Percentiles rank a stretch among this genome's conserved stretches.
These are phyloP conservation scores for Anableps anableps DNA, from an alignment of 2,797 vertebrate genomes.

Conservation along the genomic window DNA sequence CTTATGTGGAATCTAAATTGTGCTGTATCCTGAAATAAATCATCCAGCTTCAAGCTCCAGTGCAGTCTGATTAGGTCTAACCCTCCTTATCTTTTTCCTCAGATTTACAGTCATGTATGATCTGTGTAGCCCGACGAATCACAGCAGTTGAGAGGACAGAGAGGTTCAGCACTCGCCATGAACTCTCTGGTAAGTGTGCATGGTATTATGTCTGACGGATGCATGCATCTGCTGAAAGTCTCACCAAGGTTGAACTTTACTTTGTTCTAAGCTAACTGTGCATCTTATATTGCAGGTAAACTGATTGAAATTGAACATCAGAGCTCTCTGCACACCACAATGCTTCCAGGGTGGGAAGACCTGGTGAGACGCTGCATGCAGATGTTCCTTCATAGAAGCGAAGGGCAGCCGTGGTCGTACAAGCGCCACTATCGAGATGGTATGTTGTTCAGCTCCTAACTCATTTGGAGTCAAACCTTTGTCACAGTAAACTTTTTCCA, in stretches of 20 bases:
- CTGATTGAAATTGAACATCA: conserved; percentile 95
- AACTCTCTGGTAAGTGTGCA: conserved; percentile 89
- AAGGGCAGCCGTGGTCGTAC: conserved; percentile 94
- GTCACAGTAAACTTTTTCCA: neutral
- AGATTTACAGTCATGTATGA: conserved; percentile 99
- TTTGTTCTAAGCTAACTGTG: neutral
- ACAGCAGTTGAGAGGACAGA: conserved; percentile 90
- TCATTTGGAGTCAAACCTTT: neutral
- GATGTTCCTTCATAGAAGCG: conserved; percentile 93
- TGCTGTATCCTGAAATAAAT: neutral
- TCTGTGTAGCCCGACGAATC: conserved; percentile 95
- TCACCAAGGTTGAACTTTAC: neutral
- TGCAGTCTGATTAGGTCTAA: neutral
- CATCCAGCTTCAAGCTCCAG: neutral
- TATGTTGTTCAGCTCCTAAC: conserved; percentile 51
- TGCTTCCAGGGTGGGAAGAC: conserved; percentile 98
- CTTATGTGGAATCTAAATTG: neutral
- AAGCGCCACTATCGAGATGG: conserved; percentile 98
- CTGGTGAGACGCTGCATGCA: conserved; percentile 95
- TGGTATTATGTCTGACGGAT: neutral
- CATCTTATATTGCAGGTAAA: conserved; percentile 83
- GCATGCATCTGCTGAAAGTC: neutral
- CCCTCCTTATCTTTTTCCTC: conserved; percentile 28
- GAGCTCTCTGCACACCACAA: conserved; percentile 90
- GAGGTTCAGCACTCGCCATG: conserved; percentile 95